These are phyloP conservation scores for Porites lobata DNA, from an alignment of 92 coral and sea anemone genomes.

Conservation along the genomic window DNA sequence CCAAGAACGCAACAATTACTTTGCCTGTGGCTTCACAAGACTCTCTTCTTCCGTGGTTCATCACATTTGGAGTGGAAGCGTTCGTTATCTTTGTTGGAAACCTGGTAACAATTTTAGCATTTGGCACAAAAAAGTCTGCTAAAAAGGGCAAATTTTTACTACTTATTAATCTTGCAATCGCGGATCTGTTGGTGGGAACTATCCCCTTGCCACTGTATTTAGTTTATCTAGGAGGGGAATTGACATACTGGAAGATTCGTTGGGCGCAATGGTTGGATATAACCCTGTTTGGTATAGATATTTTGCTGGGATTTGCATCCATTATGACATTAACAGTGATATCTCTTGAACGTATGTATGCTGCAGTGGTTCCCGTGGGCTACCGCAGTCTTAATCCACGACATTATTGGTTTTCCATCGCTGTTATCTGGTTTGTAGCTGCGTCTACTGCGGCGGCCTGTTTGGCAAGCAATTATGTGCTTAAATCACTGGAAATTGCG, in stretches of 20 bases:
- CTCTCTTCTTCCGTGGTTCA: conserved; percentile 29
- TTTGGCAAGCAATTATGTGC: conserved; percentile 25
- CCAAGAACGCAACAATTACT: conserved; percentile 1
- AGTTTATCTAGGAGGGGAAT: conserved; percentile 15
- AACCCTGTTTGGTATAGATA: conserved; percentile 47
- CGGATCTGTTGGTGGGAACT: conserved; percentile 63
- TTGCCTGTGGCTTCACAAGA: not conserved
- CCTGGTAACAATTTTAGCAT: conserved; percentile 52
- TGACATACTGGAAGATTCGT: conserved; percentile 3
- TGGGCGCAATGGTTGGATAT: conserved; percentile 22
- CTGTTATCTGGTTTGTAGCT: conserved; percentile 51
- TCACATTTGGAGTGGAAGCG: conserved; percentile 34
- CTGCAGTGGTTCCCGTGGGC: conserved; percentile 51
- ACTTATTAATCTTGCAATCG: conserved; percentile 51
- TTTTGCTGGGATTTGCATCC: conserved; percentile 60
- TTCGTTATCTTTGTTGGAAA: conserved; percentile 38
- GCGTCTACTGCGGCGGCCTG: conserved; percentile 9
- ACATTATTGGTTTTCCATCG: conserved; percentile 43
- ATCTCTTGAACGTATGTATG: conserved; percentile 62
- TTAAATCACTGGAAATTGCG: conserved; percentile 40
- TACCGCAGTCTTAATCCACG: conserved; percentile 40
- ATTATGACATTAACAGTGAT: conserved; percentile 53
- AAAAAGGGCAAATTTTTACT: conserved; percentile 41
- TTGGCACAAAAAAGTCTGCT: conserved; percentile 30
- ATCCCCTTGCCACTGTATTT: conserved; percentile 63